Evolutionary conservation across 2,113 vertebrate species (phyloP), one percentile per base, ranked within the genome.

Genomic region (Parus major): DNA sequence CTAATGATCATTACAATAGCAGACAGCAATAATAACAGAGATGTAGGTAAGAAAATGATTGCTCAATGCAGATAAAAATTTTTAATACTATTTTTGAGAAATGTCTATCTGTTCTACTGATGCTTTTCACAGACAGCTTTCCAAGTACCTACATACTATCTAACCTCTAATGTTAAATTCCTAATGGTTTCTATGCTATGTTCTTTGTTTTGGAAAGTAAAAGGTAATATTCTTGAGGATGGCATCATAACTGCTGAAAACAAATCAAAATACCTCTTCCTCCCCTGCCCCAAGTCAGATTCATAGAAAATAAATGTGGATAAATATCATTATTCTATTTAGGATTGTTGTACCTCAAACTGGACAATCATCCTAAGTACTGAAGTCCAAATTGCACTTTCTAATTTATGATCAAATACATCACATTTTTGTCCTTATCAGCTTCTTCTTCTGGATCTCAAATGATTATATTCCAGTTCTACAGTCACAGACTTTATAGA

Each of bases 251-350:
- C 8, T 57, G 11, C 33, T 81, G 22, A 90, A 92, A 85, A 4
- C 2, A 61, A 71, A 66, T 3, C 12, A 71, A 71, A 61, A 9
- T 42, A 22, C 9, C 7, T 7, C 5, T 5, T 0, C 2, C 9
- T 10, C 1, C 0, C 21, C 11, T 4, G 1, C 8, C 10, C 24
- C 16, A 42, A 41, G 8, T 18, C 7, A 64, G 20, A 77, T 19
- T 65, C 57, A 65, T 56, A 84, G 29, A 80, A 93, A 90, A 63
- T 24, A 88, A 69, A 59, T 53, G 15, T 29, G 15, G 23, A 55
- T 53, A 80, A 73, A 49, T 65, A 27, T 2, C 2, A n/a, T 10
- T 44, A 42, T 35, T 53, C 12, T 41, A 19, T 73, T 60, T 72
- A 56, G 12, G 15, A 61, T 6, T 39, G 10, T 41, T 92, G 8